phyloP scores from a whole-genome alignment of 2,113 vertebrate genomes.

The Nematolebias whitei region DNA sequence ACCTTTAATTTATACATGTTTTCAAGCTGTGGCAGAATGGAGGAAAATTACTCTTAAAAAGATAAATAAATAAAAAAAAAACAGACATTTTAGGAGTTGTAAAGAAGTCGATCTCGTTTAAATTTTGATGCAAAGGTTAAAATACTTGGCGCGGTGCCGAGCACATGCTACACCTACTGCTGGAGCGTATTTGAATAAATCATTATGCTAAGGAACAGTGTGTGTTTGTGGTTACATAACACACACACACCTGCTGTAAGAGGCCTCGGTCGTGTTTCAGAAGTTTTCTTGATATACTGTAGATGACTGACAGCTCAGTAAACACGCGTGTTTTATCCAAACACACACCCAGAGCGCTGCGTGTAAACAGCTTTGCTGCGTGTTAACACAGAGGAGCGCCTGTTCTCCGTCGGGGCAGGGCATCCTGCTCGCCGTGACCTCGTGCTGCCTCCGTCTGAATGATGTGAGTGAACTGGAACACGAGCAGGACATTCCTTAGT shows the following conservation, averaged over 20 bases:
- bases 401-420: constrained; percentile 69
- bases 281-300: not conserved
- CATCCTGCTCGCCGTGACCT: constrained; percentile 64
- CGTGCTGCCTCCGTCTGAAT: constrained; percentile 41
- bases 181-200: constrained; percentile 1
- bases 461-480: constrained; percentile 53
- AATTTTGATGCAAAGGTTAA: not conserved
- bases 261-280: constrained; percentile 1
- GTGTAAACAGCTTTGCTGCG: constrained; percentile 21
- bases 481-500: not conserved
- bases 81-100: not conserved
- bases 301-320: not conserved
- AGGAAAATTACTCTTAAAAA: no score
- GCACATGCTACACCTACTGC: constrained; percentile 38
- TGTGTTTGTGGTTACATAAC: constrained; percentile 42
- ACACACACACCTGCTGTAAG: constrained; percentile 16
- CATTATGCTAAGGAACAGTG: not conserved
- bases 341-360: constrained; percentile 8
- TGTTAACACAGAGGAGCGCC: constrained; percentile 61
- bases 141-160: not conserved
- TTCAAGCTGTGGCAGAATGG: no score
- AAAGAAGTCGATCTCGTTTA: not conserved
- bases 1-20: no score
- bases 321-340: constrained; percentile 9
- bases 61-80: not conserved